Evolutionary conservation across 2,888 invertebrate genomes (phyloP), one percentile per base, ranked within the genome.

Genomic region (Homarus gammarus): DNA sequence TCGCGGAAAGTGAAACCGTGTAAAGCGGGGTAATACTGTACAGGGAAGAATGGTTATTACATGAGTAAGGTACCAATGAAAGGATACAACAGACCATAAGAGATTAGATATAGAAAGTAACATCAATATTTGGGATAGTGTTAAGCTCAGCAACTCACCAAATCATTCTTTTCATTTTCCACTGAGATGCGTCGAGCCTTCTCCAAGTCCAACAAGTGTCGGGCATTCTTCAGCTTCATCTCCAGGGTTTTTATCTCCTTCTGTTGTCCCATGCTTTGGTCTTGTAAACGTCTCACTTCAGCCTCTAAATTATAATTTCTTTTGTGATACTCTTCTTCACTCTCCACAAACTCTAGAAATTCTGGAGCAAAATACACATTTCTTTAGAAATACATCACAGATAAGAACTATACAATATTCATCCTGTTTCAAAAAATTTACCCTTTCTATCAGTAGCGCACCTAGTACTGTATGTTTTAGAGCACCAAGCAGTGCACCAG

Each of bases 121-220:
- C n/a, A n/a, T n/a, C n/a, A n/a, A n/a, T n/a, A n/a, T n/a, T n/a
- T n/a, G n/a, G 36, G 6, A 27, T 51, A 70, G 31, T 27, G 27
- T 31, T 12, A 36, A 36, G 40, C 15, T 56, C 3, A 18, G 36
- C 33, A 27, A 79, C 83, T 73, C 44, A 89, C 89, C 89, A 88
- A 79, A 36, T 86, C 86, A 49, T 40, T 90, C 64, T 86, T 90
- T 89, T 97, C 97, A 92, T 96, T 95, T 93, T 97, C 96, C 0
- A 96, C 96, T 92, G 95, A 95, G 87, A 96, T 95, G 33, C 97
- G 95, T 84, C 95, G 95, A 91, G 96, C 95, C 92, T 96, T 96
- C 93, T 98, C 98, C 91, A 96, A 95, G 93, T 98, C 98, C 0
- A 98, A 94, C 68, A 98, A 95, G 92, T 96, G 96, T 86, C 98